These are phyloP conservation scores for Troides helena DNA, from an alignment of 2,888 invertebrate genomes.

Conservation along the genomic window DNA sequence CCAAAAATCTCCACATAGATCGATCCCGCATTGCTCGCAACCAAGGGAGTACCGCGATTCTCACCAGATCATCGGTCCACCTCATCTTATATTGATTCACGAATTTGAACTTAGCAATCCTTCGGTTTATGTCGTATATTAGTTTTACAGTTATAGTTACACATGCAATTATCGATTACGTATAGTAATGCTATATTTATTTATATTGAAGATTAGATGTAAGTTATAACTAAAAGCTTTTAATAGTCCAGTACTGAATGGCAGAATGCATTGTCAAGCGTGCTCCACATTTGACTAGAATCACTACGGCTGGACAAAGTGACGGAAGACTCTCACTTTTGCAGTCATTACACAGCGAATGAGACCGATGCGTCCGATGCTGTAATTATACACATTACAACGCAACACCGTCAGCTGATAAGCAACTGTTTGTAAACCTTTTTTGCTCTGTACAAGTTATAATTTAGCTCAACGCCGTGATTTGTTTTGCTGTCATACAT, in stretches of 20 bases:
- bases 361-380: constrained; percentile 49
- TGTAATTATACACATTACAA: constrained; percentile 44
- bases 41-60: too few species aligned
- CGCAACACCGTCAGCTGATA: constrained; percentile 17
- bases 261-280: background rate
- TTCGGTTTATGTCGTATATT: too few species aligned
- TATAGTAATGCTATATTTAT: too few species aligned
- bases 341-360: constrained; percentile 53
- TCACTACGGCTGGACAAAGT: constrained; percentile 25
- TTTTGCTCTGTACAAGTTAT: constrained; percentile 10
- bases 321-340: constrained; percentile 56
- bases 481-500: background rate
- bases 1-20: too few species aligned
- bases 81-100: too few species aligned
- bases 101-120: too few species aligned
- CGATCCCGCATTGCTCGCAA: too few species aligned
- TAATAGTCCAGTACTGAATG: background rate
- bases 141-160: too few species aligned
- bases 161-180: too few species aligned
- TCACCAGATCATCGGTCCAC: too few species aligned
- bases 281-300: constrained; percentile 29
- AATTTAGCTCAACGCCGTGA: background rate
- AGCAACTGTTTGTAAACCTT: constrained; percentile 2
- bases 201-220: too few species aligned
- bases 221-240: too few species aligned